Evolutionary conservation across 2,888 invertebrate species (phyloP).

Genomic region (Brachypalpus laphriformis): DNA sequence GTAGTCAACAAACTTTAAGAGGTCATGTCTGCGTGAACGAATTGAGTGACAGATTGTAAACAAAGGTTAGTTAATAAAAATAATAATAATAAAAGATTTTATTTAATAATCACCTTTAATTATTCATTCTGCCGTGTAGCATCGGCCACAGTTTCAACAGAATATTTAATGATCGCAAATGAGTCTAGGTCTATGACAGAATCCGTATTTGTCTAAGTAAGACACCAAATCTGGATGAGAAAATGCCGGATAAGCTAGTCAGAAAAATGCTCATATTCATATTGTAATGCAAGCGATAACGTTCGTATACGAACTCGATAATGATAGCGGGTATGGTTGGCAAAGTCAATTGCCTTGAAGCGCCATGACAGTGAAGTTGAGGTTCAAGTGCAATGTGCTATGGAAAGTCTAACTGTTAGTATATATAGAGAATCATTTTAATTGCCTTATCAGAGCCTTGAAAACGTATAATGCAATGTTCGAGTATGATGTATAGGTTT

Average conservation of each 20-base stretch:
- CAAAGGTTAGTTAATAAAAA: slow-evolving; percentile 21
- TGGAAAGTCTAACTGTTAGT: slow-evolving; percentile 6
- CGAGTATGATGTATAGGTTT: slow-evolving; percentile 4
- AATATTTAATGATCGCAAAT: slow-evolving; percentile 9
- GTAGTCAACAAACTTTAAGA: slow-evolving; percentile 58
- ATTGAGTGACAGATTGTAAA: slow-evolving; percentile 32
- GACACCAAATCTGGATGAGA: not conserved
- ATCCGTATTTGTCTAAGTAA: slow-evolving; percentile 13
- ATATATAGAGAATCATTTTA: not conserved
- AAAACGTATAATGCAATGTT: slow-evolving; percentile 13
- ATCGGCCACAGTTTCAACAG: not conserved
- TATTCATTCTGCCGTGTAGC: slow-evolving; percentile 6
- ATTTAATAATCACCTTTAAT: slow-evolving; percentile 26
- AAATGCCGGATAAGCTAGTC: not conserved
- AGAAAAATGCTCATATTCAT: not conserved
- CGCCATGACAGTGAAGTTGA: slow-evolving; percentile 38
- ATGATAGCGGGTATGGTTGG: slow-evolving; percentile 11
- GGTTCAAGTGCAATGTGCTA: slow-evolving; percentile 51
- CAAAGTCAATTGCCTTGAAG: slow-evolving; percentile 43
- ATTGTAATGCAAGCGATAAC: not conserved
- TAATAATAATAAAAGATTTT: not conserved
- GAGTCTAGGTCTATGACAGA: not conserved
- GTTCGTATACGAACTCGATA: slow-evolving; percentile 1
- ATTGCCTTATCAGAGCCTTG: slow-evolving; percentile 41
- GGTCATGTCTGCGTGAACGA: slow-evolving; percentile 30